These are phyloP conservation scores for Diplogasteroides magnus DNA, from an alignment of 1,140 invertebrate genomes.

Conservation along the genomic window DNA sequence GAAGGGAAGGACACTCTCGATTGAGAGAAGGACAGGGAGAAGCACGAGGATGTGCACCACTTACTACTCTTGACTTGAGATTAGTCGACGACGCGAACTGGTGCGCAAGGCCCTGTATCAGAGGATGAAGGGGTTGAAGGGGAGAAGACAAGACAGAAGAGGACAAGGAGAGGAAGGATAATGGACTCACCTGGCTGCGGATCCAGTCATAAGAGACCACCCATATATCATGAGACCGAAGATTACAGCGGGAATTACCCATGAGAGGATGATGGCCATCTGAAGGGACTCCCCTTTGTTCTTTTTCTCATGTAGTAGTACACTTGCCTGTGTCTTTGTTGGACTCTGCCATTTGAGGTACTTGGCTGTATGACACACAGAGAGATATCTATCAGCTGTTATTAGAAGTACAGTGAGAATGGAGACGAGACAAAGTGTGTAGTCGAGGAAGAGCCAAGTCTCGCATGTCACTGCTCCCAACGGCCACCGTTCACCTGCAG, in stretches of 20 bases:
- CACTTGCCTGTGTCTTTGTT: slow-evolving; percentile 37
- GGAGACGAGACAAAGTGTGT: slow-evolving; percentile 95
- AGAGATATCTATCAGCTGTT: slow-evolving; percentile 73
- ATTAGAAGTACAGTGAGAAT: slow-evolving; percentile 98
- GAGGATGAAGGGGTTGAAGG: no score
- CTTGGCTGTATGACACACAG: slow-evolving; percentile 52
- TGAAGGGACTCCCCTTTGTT: not conserved
- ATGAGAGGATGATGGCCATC: slow-evolving; percentile 48
- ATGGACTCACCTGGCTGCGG: slow-evolving; percentile 13
- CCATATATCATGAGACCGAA: slow-evolving; percentile 55
- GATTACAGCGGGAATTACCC: slow-evolving; percentile 47
- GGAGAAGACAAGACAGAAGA: no score
- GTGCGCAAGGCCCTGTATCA: not conserved
- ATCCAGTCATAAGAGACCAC: slow-evolving; percentile 46
- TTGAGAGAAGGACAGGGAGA: no score
- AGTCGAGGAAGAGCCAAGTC: slow-evolving; percentile 96
- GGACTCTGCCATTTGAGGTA: slow-evolving; percentile 55
- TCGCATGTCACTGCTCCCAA: slow-evolving; percentile 91
- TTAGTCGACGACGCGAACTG: not conserved
- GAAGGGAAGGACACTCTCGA: no score
- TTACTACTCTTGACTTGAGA: not conserved
- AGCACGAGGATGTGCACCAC: no score
- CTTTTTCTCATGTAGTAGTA: no score
- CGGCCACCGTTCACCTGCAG: slow-evolving; percentile 88
- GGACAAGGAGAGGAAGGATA: no score